Conservation (phyloP, 1,140 invertebrate species). For the Musca domestica region DNA sequence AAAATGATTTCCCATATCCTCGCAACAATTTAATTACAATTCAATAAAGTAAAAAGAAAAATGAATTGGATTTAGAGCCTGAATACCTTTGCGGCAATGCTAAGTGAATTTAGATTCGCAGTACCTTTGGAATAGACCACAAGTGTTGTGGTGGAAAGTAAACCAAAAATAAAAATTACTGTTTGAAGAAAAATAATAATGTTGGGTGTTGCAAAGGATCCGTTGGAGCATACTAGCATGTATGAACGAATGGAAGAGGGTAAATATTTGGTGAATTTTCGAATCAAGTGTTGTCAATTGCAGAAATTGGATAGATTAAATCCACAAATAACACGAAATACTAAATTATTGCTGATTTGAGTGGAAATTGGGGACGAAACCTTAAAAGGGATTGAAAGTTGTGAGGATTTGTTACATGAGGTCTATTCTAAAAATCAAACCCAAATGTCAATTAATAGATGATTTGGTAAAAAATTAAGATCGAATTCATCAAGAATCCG, state of each 20-base stretch:
- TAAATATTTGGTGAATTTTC: constrained; percentile 30
- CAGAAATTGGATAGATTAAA: no score
- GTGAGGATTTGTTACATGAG: no score
- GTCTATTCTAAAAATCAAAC: no score
- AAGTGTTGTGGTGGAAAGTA: constrained; percentile 25
- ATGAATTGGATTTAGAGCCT: neutral
- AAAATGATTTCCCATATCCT: neutral
- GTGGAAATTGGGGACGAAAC: no score
- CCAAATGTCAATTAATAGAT: no score
- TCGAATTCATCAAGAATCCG: no score
- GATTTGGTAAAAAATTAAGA: no score
- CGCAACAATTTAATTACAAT: constrained; percentile 13
- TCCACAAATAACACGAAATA: no score
- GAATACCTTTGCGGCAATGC: neutral
- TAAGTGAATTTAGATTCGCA: neutral
- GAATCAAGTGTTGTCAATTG: no score
- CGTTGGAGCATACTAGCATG: constrained; percentile 65
- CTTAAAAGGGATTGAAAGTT: no score
- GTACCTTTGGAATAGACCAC: constrained; percentile 1
- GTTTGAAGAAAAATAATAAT: constrained; percentile 30
- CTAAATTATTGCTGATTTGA: no score
- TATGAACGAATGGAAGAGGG: constrained; percentile 61
- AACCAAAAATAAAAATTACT: constrained; percentile 7
- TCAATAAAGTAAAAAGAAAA: constrained; percentile 2
- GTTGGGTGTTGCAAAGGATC: constrained; percentile 56